Conservation (phyloP, 2,113 vertebrate genomes). For the Grallaria varia region DNA sequence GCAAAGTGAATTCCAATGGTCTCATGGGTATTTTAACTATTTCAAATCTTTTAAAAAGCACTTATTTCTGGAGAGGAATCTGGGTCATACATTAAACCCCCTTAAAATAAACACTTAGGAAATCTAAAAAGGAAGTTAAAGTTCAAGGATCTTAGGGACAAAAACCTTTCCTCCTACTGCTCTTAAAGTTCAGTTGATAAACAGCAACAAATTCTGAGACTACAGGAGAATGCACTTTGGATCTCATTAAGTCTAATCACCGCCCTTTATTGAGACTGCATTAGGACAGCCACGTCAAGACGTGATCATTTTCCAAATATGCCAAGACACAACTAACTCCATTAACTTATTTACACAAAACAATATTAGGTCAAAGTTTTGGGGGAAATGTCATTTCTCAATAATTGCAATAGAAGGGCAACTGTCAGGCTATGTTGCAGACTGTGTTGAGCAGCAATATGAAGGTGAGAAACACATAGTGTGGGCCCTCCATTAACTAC, state of each 20-base stretch:
- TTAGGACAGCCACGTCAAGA: not conserved
- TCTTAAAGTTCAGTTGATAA: not conserved
- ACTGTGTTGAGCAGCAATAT: not conserved
- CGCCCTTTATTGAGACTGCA: not conserved
- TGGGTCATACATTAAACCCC: not conserved
- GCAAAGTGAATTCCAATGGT: not conserved
- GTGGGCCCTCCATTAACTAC: not conserved
- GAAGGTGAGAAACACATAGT: not conserved
- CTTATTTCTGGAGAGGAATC: not conserved
- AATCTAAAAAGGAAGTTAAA: not conserved
- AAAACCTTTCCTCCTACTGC: not conserved
- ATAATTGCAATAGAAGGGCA: not conserved
- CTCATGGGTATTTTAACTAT: not conserved
- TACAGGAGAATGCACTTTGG: not conserved
- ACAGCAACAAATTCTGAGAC: not conserved
- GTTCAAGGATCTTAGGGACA: not conserved
- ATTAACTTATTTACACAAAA: not conserved
- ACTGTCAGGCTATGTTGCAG: not conserved
- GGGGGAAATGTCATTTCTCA: not conserved
- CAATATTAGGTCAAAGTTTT: not conserved
- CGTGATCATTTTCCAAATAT: not conserved
- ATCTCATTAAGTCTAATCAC: not conserved
- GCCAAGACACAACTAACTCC: not conserved
- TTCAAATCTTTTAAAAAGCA: not conserved
- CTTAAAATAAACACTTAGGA: not conserved